A percentile compares a stretch with the other conserved stretches of the same genome.
Evolutionary conservation across 1,140 invertebrate genomes (phyloP).

Genomic region (Zaprionus camerounensis): DNA sequence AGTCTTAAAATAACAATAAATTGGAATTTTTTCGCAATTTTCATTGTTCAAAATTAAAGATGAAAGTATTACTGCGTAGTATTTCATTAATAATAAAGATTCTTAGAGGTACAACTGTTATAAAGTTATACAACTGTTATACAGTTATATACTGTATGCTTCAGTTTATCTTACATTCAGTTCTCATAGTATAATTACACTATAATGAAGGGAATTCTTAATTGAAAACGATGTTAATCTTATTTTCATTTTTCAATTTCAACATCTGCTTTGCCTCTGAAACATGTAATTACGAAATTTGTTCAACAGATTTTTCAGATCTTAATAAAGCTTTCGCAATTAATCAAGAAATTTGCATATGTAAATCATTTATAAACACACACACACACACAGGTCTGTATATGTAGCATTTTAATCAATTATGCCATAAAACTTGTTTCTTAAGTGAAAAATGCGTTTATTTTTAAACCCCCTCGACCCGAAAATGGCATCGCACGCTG

Average conservation of each 20-base stretch:
- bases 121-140: too few relatives aligned
- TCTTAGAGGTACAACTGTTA: background rate
- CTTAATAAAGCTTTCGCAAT: slow-evolving; percentile 2
- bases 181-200: background rate
- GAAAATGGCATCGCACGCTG: background rate
- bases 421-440: slow-evolving; percentile 10
- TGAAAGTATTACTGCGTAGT: background rate
- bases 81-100: background rate
- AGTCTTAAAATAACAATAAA: slow-evolving; percentile 2
- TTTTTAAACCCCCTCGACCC: background rate
- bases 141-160: too few relatives aligned
- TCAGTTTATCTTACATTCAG: background rate
- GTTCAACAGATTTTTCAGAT: background rate
- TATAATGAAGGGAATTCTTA: background rate
- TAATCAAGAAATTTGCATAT: slow-evolving; percentile 4
- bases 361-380: slow-evolving; percentile 3
- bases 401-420: background rate
- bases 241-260: background rate
- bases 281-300: background rate
- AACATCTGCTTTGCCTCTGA: background rate
- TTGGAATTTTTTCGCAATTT: background rate
- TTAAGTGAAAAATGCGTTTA: slow-evolving; percentile 10
- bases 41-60: background rate
- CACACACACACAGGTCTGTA: background rate
- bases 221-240: background rate